Base-by-base conservation (phyloP, 2,797 vertebrate genomes). In the Triplophysa bombifrons region DNA sequence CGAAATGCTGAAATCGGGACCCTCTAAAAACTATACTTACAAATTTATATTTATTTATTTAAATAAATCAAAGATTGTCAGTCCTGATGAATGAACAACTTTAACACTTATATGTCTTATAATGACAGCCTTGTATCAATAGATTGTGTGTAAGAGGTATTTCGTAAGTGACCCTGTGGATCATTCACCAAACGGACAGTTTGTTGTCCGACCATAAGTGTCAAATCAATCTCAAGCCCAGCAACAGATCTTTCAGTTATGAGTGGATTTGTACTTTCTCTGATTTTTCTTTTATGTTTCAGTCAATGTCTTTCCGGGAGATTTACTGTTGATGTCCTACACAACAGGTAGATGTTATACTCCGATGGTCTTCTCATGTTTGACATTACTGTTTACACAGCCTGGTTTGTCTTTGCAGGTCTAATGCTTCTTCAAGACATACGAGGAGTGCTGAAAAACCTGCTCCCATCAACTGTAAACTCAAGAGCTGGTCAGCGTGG, bases 401-500 rank as follows among this genome's bases (percentile, higher is more conserved):
- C 3, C 20, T 61, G 44, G 27, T 64, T 5, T 68, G 25, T 67
- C 12, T 69, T 25, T 56, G 30, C 55, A 83, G 85, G 72, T 78
- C 61, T 85, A 0, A 56, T 0, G 0, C 10, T 72, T 72, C 56
- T 13, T 61, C 8, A 0, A 90, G 91, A 80, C 86, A 27, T 50
- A 27, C 82, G 65, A 90, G 92, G 87, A 80, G 82, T 71, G 81
- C 82, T 48, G 50, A 76, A 53, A 87, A 41, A 30, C 90, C 89
- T 0, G 12, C 10, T 74, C 91, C 95, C 0, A 83, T 95, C 2
- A 41, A 93, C 90, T 99, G 98, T 82, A 90, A 63, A 69, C 83
- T 96, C 84, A 91, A 90, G 72, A 85, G 72, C 27, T 99, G 98
- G 98, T 93, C 95, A 4, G 60, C 88, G 25, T 99, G 98, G 98